phyloP scores from a whole-genome alignment of 2,888 invertebrate species.

The Eustalomyia histrio region DNA sequence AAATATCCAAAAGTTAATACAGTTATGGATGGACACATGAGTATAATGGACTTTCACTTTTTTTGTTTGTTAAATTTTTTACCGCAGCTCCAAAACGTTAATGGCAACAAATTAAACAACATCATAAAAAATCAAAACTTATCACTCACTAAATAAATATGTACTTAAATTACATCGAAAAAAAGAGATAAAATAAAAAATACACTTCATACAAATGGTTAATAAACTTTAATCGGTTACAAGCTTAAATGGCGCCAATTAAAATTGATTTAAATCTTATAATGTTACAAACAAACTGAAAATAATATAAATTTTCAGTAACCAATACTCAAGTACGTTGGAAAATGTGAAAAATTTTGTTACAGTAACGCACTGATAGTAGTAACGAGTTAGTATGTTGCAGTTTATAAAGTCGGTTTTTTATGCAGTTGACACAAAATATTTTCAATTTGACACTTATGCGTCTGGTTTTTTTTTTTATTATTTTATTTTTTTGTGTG shows the following conservation, averaged over 20 bases:
- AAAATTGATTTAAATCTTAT: conserved; percentile 66
- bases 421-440: conserved; percentile 10
- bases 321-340: conserved; percentile 29
- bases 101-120: conserved; percentile 40
- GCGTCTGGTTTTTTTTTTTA: background rate
- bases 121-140: conserved; percentile 48
- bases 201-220: conserved; percentile 32
- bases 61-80: conserved; percentile 5
- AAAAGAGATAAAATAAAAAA: conserved; percentile 32
- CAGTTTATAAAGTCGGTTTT: background rate
- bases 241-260: conserved; percentile 69
- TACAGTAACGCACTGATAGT: conserved; percentile 34
- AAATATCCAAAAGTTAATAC: conserved; percentile 44
- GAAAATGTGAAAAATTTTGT: conserved; percentile 56
- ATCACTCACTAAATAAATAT: conserved; percentile 54
- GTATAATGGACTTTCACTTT: conserved; percentile 62
- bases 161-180: background rate
- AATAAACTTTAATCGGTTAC: conserved; percentile 63
- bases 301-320: conserved; percentile 33
- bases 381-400: background rate
- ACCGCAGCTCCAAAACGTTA: background rate
- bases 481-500: too few species aligned
- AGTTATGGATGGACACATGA: conserved; percentile 52
- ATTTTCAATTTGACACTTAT: conserved; percentile 32
- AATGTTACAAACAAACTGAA: conserved; percentile 50